These are phyloP conservation scores for Enteromius fasciolatus DNA, from an alignment of 2,797 vertebrate genomes.

Conservation along the genomic window DNA sequence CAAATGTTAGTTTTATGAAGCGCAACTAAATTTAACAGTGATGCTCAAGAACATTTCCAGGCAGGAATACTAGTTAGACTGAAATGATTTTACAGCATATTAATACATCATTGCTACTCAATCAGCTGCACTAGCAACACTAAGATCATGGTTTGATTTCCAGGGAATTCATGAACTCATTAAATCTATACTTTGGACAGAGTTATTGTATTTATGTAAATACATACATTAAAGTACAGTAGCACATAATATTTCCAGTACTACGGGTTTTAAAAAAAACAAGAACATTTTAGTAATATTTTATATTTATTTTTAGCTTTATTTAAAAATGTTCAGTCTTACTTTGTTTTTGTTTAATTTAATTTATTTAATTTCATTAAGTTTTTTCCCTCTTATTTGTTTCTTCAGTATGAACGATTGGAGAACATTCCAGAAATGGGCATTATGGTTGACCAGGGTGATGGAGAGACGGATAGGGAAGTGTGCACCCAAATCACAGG, in stretches of 20 bases:
- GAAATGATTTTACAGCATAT: neutral
- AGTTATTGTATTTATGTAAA: neutral
- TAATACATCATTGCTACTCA: neutral
- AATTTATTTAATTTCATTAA: neutral
- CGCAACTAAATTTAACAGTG: neutral
- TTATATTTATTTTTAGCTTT: neutral
- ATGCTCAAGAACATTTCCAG: neutral
- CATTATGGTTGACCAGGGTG: slow-evolving; percentile 69
- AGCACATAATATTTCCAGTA: neutral
- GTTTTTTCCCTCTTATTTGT: slow-evolving; percentile 21
- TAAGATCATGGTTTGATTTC: neutral
- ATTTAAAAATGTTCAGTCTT: neutral
- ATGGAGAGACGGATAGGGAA: slow-evolving; percentile 72
- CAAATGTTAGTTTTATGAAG: slow-evolving; percentile 27
- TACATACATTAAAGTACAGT: neutral
- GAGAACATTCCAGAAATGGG: slow-evolving; percentile 81
- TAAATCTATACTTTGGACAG: neutral
- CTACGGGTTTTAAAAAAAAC: neutral
- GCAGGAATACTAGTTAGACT: neutral
- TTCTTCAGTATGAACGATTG: slow-evolving; percentile 80
- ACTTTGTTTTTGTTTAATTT: neutral
- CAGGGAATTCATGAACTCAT: neutral
- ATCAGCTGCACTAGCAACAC: neutral
- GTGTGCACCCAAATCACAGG: slow-evolving; percentile 73
- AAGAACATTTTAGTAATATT: too few species aligned